These are phyloP conservation scores for Squalus acanthias DNA, from an alignment of 2,797 vertebrate species.

Conservation along the genomic window DNA sequence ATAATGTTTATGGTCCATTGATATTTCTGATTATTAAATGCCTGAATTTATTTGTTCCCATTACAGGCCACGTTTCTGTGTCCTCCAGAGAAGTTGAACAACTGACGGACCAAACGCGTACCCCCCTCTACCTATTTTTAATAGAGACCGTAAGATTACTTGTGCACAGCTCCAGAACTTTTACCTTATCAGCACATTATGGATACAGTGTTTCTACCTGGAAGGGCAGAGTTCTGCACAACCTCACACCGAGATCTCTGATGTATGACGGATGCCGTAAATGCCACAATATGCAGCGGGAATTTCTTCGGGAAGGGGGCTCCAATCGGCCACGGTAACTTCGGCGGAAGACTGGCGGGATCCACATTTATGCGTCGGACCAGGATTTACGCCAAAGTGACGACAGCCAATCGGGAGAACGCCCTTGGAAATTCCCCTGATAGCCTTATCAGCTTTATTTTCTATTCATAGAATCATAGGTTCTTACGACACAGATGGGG, in stretches of 20 bases:
- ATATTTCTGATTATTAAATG: not conserved
- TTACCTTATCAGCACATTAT: not conserved
- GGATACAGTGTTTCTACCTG: not conserved
- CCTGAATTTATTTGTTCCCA: not conserved
- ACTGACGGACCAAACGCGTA: not conserved
- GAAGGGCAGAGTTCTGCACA: not conserved
- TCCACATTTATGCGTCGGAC: not conserved
- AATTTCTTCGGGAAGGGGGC: not conserved
- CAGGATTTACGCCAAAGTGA: not conserved
- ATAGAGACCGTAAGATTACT: not conserved
- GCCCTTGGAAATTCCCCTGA: not conserved
- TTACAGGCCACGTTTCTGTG: conserved; percentile 25
- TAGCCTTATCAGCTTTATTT: not conserved
- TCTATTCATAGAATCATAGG: not conserved
- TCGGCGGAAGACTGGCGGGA: not conserved
- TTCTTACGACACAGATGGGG: not conserved
- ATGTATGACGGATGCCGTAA: not conserved
- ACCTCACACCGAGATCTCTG: not conserved
- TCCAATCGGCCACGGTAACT: not conserved
- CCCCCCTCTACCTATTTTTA: not conserved
- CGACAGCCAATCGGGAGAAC: not conserved
- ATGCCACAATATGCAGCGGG: not conserved
- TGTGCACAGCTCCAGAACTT: not conserved
- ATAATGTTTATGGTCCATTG: not conserved
- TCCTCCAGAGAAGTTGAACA: not conserved